Evolutionary conservation across 64 coral and sea anemone genomes (phyloP), one percentile per base, ranked within the genome.

Genomic region (Montipora efflorescens): DNA sequence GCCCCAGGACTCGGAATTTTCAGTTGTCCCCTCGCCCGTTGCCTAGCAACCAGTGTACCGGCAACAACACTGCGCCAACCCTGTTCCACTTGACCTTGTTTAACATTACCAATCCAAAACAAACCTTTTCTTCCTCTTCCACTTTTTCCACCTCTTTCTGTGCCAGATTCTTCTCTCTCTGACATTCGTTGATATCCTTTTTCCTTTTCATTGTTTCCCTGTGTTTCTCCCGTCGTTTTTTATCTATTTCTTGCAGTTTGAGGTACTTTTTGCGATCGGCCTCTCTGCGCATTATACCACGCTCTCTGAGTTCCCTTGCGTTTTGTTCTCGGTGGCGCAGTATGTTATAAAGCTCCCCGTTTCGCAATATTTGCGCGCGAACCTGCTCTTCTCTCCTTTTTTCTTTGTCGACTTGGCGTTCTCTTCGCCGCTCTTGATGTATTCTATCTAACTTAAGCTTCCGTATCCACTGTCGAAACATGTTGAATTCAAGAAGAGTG

Each of bases 401-500:
- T 46, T 90, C 89, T 47, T 82, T 80, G 19, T 96, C 89, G 43
- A 94, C 77, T 16, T 80, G 59, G 9, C 91, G 87, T 47, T 89
- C 6, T 5, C 58, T 20, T 76, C 89, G 83, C 4, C 75, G 70
- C 45, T 76, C 77, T 59, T 91, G 95, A 72, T 94, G 84, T 9
- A 99, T 21, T 36, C 87, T 92, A 79, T 96, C 94, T 47, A 99
- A 81, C 52, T 99, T 99, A 0, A 99, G 72, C 70, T 94, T 99
- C 21, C 97, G 89, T 9, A 99, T 91, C 98, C 98, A 96, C 18
- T 94, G 77, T 3, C 98, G 89, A 73, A 94, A 96, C 46, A 87
- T 90, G 53, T 99, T 99, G 89, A 99, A 99, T 67, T 99, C 98
- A 66, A 96, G 91, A 66, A 99, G 84, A 58, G 87, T 96, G 61